Conservation (phyloP, 2,888 invertebrate species). For the Crepidodera aurea region DNA sequence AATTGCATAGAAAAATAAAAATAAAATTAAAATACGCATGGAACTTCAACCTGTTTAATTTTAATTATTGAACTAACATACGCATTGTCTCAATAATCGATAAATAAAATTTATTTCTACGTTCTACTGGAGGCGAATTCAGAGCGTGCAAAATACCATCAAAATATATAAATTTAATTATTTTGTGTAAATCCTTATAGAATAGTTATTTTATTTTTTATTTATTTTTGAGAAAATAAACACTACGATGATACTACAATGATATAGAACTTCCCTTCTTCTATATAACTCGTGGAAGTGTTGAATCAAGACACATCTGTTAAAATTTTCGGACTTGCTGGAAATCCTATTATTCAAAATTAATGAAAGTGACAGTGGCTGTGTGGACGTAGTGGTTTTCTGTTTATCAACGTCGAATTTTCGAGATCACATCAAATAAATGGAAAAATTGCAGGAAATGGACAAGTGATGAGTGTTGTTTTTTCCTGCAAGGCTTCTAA, state of each 20-base stretch:
- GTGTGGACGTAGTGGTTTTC: no score
- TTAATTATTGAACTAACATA: background rate
- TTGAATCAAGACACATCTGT: background rate
- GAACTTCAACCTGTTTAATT: no score
- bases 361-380: background rate
- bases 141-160: slow-evolving; percentile 4
- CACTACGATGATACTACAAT: slow-evolving; percentile 4
- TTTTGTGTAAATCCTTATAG: background rate
- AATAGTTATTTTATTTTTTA: slow-evolving; percentile 1
- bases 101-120: background rate
- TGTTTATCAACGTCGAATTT: no score
- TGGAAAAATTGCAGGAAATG: no score
- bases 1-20: no score
- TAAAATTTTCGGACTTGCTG: background rate
- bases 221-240: slow-evolving; percentile 1
- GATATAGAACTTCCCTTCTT: background rate
- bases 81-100: background rate
- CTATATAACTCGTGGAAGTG: background rate
- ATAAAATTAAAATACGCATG: no score
- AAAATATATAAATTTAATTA: slow-evolving; percentile 3
- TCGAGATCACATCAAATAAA: no score
- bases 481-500: background rate
- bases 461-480: no score
- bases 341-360: background rate
- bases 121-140: slow-evolving; percentile 1